phyloP scores from a whole-genome alignment of 1,140 invertebrate species.

The Parapsyche elsis region DNA sequence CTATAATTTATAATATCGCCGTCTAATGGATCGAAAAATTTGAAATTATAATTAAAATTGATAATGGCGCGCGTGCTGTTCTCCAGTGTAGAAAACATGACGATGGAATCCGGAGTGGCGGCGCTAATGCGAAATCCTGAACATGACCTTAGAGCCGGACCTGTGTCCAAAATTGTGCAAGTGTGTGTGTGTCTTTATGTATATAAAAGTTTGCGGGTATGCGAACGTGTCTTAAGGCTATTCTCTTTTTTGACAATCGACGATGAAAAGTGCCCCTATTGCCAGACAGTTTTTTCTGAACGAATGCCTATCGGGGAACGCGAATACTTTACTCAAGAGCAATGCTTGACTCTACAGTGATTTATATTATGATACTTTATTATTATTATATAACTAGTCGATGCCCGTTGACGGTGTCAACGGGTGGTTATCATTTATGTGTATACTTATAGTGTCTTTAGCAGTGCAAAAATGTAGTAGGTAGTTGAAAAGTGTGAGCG shows the following conservation, averaged over 20 bases:
- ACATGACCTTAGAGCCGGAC: slow-evolving; percentile 29
- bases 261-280: slow-evolving; percentile 1
- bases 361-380: too few relatives aligned
- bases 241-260: background rate
- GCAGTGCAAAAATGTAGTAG: too few relatives aligned
- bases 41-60: slow-evolving; percentile 54
- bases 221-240: background rate
- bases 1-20: slow-evolving; percentile 52
- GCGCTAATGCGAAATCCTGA: slow-evolving; percentile 15
- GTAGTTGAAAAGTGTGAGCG: too few relatives aligned
- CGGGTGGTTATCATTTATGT: too few relatives aligned
- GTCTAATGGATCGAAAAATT: slow-evolving; percentile 38
- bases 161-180: background rate
- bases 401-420: too few relatives aligned
- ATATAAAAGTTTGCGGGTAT: too few relatives aligned
- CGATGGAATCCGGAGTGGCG: slow-evolving; percentile 43
- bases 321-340: too few relatives aligned
- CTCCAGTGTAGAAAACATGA: slow-evolving; percentile 38
- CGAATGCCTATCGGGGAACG: too few relatives aligned
- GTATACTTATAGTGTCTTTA: too few relatives aligned
- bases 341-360: too few relatives aligned
- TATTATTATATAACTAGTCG: too few relatives aligned
- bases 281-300: too few relatives aligned
- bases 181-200: background rate
- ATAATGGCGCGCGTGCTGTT: slow-evolving; percentile 37